Evolutionary conservation across 1,140 invertebrate genomes (phyloP).

Genomic region (Aphaenogaster ashmeadi): DNA sequence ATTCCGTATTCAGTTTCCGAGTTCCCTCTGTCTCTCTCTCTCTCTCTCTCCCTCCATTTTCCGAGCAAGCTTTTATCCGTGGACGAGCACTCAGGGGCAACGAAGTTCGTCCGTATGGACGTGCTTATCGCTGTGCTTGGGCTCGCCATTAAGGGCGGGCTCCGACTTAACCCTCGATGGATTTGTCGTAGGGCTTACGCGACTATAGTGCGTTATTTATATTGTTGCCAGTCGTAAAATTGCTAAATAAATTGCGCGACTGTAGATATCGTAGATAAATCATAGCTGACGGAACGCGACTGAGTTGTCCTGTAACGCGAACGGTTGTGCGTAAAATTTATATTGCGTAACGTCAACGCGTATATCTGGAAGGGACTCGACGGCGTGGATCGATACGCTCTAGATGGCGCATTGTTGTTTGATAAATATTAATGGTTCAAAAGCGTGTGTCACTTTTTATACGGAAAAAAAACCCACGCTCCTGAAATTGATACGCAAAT

Average conservation of each 20-base stretch:
- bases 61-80: conserved; percentile 70
- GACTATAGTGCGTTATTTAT: conserved; percentile 42
- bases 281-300: conserved; percentile 40
- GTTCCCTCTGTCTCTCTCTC: background rate
- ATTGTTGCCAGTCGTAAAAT: conserved; percentile 50
- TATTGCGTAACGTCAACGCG: conserved; percentile 54
- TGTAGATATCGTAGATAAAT: conserved; percentile 30
- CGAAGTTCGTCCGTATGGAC: conserved; percentile 68
- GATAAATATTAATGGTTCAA: conserved; percentile 62
- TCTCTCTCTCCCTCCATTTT: conserved; percentile 45
- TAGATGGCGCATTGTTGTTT: conserved; percentile 60
- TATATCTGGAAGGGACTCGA: conserved; percentile 47
- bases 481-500: conserved; percentile 54
- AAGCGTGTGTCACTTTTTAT: conserved; percentile 30
- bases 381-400: conserved; percentile 52
- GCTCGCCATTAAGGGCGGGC: conserved; percentile 67
- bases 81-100: conserved; percentile 66
- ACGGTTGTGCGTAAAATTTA: conserved; percentile 62
- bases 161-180: conserved; percentile 68
- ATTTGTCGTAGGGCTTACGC: conserved; percentile 63
- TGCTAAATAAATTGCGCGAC: conserved; percentile 43
- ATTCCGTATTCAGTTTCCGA: conserved; percentile 52
- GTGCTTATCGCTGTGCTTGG: conserved; percentile 58
- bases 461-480: conserved; percentile 17
- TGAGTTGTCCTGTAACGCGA: conserved; percentile 31